Evolutionary conservation across 2,888 invertebrate genomes (phyloP).

Genomic region (Tortrix viridana): DNA sequence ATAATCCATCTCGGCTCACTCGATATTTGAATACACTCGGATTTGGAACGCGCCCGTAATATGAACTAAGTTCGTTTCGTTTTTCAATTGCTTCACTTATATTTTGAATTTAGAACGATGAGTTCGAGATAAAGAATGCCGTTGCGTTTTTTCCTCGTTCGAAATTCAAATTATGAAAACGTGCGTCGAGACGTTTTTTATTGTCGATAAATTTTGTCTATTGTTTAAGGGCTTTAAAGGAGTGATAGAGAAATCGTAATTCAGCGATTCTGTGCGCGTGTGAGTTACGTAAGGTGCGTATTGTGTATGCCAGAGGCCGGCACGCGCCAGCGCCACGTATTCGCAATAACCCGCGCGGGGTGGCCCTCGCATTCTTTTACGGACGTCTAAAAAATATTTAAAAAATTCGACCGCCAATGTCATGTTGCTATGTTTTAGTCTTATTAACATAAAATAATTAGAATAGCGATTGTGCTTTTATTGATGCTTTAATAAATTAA

Average conservation of each 20-base stretch:
- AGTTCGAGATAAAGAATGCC: conserved; percentile 65
- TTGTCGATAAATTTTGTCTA: conserved; percentile 54
- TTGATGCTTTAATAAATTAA: conserved; percentile 8
- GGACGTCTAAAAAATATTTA: conserved; percentile 50
- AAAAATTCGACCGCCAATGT: conserved; percentile 33
- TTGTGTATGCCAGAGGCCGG: conserved; percentile 52
- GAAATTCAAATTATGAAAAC: conserved; percentile 50
- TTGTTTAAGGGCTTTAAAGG: conserved; percentile 64
- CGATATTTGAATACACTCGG: conserved; percentile 82
- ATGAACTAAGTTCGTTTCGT: conserved; percentile 79
- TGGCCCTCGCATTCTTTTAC: conserved; percentile 76
- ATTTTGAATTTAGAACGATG: conserved; percentile 80
- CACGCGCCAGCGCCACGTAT: conserved; percentile 72
- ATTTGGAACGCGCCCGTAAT: conserved; percentile 80
- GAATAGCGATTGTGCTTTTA: conserved; percentile 24
- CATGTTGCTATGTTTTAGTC: conserved; percentile 37
- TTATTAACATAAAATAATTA: conserved; percentile 36
- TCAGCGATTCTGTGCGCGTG: conserved; percentile 75
- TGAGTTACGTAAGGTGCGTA: conserved; percentile 69
- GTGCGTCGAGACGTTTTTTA: conserved; percentile 68
- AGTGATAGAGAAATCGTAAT: conserved; percentile 77
- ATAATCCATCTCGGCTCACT: conserved; percentile 74
- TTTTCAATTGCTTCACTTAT: conserved; percentile 83
- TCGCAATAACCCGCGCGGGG: conserved; percentile 69
- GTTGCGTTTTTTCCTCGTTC: conserved; percentile 52